phyloP scores from a whole-genome alignment of 92 coral and sea anemone species.

The Phenganax stokvisi region DNA sequence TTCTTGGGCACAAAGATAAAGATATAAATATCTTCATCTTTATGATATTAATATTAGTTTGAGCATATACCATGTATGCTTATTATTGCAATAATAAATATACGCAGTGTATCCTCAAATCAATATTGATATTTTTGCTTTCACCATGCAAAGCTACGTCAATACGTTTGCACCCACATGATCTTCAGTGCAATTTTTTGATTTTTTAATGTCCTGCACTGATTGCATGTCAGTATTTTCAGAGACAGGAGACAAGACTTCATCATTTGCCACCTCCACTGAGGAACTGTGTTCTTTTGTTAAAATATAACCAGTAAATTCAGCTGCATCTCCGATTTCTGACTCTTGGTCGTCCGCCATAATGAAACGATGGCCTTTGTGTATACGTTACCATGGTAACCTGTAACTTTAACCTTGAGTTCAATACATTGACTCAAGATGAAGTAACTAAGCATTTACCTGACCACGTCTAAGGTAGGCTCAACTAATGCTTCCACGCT shows the following conservation, averaged over 20 bases:
- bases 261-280: not conserved
- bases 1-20: no score
- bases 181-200: not conserved
- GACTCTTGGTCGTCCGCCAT: conserved; percentile 41
- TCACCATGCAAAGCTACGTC: not conserved
- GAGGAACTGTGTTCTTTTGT: not conserved
- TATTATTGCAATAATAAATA: not conserved
- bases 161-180: not conserved
- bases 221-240: conserved; percentile 3
- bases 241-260: conserved; percentile 18
- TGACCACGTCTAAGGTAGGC: not conserved
- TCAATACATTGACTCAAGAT: not conserved
- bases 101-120: not conserved
- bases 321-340: conserved; percentile 35
- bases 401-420: not conserved
- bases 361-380: not conserved
- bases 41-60: no score
- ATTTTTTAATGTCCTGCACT: not conserved
- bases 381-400: conserved; percentile 29
- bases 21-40: no score
- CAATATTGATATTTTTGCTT: not conserved
- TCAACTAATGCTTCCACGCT: not conserved
- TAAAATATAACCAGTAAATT: not conserved
- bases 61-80: not conserved
- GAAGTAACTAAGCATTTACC: not conserved